A percentile compares a stretch with the other conserved stretches of the same genome.
Conservation (phyloP, 2,113 vertebrate genomes). For the Tautogolabrus adspersus region DNA sequence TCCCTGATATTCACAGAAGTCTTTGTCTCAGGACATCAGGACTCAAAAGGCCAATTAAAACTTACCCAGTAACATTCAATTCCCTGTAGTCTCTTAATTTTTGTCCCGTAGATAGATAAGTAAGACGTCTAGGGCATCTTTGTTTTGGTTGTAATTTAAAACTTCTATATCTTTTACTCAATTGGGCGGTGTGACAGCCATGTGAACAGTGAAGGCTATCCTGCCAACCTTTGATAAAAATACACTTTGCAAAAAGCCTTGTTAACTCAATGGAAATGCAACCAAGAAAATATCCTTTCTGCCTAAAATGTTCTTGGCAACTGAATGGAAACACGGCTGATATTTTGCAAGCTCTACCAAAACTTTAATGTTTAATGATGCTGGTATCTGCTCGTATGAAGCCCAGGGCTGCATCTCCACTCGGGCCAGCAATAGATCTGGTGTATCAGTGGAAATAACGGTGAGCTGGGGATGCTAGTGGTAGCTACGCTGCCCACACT, state of each 20-base stretch:
- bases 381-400: slow-evolving; percentile 10
- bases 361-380: slow-evolving; percentile 1
- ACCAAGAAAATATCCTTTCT: too few species aligned
- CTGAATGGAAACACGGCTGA: not conserved
- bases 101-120: not conserved
- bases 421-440: slow-evolving; percentile 22
- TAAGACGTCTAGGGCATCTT: not conserved
- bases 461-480: slow-evolving; percentile 39
- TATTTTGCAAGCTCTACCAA: not conserved
- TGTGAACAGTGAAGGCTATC: not conserved
- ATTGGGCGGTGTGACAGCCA: not conserved
- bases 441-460: slow-evolving; percentile 29
- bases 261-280: too few species aligned
- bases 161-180: too few species aligned
- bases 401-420: slow-evolving; percentile 19
- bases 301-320: too few species aligned
- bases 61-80: not conserved
- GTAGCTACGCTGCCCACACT: slow-evolving; percentile 52
- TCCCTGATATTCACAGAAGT: too few species aligned
- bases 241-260: too few species aligned
- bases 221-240: too few species aligned
- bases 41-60: too few species aligned
- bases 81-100: not conserved
- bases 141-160: not conserved
- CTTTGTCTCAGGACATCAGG: too few species aligned